Evolutionary conservation across 2,888 invertebrate genomes (phyloP), one percentile per base, ranked within the genome.

Genomic region (Blastobasis lacticolella): DNA sequence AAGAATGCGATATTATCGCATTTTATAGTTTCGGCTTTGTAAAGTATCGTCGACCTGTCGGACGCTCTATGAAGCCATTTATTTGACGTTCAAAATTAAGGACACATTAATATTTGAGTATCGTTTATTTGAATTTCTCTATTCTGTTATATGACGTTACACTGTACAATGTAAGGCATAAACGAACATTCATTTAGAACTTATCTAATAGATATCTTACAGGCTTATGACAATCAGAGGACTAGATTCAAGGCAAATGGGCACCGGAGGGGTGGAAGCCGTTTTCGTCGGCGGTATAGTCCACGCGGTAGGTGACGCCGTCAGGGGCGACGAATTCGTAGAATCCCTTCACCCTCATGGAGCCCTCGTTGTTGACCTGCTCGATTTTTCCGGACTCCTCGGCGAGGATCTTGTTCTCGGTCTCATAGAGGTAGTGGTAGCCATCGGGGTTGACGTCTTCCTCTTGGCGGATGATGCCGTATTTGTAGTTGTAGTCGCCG

Each of bases 341-440:
- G 73, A 87, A 87, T 60, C 88, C 88, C 55, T 78, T 86, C 23
- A 70, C 76, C 51, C 75, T 79, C 23, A 85, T 62, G 37, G 68
- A 80, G 8, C 56, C 63, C 47, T 82, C 79, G 45, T 55, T 75
- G 59, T 74, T 73, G n/a, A 81, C 62, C 53, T 73, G 66, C 57
- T 86, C 86, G 1, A 88, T 47, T 43, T 73, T 73, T 40, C 88
- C 88, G 36, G 77, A 69, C 65, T 88, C 88, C 56, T 87, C 88
- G 6, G 84, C 84, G 10, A 82, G 77, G 57, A 88, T 88, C 54
- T 79, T 87, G 72, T 88, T 88, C 56, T 86, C 83, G n/a, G 88
- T 88, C 62, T 88, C 86, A 55, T 86, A 88, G 10, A 85, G 70
- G 64, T 83, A 88, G 63, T 84, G 87, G 69, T 88, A 88, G 37